Conservation (phyloP, 1,140 invertebrate species). For the Ceratosolen fusciceps region DNA sequence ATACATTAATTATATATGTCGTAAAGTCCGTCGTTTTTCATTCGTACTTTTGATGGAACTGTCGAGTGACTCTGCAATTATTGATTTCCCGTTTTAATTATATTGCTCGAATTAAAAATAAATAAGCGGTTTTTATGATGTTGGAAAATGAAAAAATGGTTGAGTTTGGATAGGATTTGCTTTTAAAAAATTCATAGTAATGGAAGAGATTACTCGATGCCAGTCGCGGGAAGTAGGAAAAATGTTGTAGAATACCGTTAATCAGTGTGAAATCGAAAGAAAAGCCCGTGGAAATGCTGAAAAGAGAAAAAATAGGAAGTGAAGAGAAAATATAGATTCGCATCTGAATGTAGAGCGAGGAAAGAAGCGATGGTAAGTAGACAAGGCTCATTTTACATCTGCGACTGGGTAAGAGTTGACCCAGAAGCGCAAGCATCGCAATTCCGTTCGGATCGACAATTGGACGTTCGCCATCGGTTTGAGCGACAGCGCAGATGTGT, state of each 20-base stretch:
- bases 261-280: conserved; percentile 13
- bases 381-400: conserved; percentile 22
- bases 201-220: neutral
- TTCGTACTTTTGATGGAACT: no score
- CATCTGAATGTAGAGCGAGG: neutral
- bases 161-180: neutral
- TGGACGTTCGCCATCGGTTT: conserved; percentile 67
- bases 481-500: conserved; percentile 68
- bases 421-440: neutral
- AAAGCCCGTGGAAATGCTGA: neutral
- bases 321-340: neutral
- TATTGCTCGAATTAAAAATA: no score
- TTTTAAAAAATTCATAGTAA: neutral
- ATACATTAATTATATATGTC: no score
- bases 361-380: neutral
- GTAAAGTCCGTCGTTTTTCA: no score
- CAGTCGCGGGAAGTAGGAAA: neutral
- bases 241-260: neutral
- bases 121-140: no score
- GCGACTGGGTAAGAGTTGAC: neutral
- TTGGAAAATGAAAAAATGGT: no score
- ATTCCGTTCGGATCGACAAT: conserved; percentile 56
- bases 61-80: no score
- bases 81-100: no score
- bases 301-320: neutral